Base-by-base conservation (phyloP, 2,113 vertebrate genomes). In the Cephalopterus ornatus region DNA sequence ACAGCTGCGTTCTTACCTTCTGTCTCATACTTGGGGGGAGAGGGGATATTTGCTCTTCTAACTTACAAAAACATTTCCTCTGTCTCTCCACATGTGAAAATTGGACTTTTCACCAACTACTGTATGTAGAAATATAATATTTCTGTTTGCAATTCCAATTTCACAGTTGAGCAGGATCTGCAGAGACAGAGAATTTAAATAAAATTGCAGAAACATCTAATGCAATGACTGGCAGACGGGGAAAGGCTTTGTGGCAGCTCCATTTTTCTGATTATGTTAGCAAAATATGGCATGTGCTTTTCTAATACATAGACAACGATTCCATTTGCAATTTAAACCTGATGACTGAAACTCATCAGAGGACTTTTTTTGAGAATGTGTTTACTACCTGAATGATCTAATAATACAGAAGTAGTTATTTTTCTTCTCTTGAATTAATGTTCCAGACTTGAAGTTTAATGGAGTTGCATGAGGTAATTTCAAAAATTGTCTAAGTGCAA, bases 91-190 rank as follows among this genome's bases (percentile, higher is more conserved):
- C 86, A 75, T 94, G 68, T 97, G 96, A 97, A 89, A 97, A 97
- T 95, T 93, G 78, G 96, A 97, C 92, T 94, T 97, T 96, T 97
- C 97, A 97, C 95, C 96, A 97, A 94, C 95, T 92, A 89, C 95
- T 96, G 68, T 97, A 95, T 92, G 94, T 97, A 95, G 96, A 98
- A 98, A 98, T 66, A 80, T 97, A 97, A 95, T 98, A 98, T 98
- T 98, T 98, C 97, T 98, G 98, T 98, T 98, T 98, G 96, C 97
- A 97, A 96, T 98, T 98, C 97, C 98, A 98, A 98, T 98, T 98
- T 98, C 98, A 98, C 98, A 98, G 98, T 93, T 97, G 98, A 98
- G 93, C 96, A 96, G 97, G 93, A 98, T 97, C 96, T 98, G 92
- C 95, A 98, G 97, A 97, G 97, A 96, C 96, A 98, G 96, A 98